Base-by-base conservation (phyloP, 2,113 vertebrate species). In the Microcebus lehilahytsara region DNA sequence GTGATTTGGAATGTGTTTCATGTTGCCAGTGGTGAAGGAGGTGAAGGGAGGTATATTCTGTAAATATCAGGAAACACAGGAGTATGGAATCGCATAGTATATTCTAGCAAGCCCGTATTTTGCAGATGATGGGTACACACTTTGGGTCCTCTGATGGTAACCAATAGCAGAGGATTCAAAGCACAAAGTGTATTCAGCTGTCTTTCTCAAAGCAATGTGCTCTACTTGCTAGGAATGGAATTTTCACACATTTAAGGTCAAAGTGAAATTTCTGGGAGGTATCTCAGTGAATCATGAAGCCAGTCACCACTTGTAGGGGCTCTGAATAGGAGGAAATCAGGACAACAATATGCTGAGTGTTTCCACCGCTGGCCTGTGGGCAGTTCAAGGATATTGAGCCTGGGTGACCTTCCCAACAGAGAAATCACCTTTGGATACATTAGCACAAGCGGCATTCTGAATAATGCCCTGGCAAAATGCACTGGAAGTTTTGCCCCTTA, bases 241-340 rank as follows among this genome's bases (percentile, higher is more conserved):
- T 93, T 97, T 97, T 97, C 95, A 95, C 51, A 40, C 46, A 53
- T 84, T 93, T 80, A 97, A 94, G 89, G 95, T 97, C 78, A 91
- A 71, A 92, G 88, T 90, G 89, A 78, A 90, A 95, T 94, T 97
- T 94, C 72, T 58, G 90, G 91, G 93, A 83, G 93, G 96, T 64
- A 88, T 83, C 92, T 93, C 53, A 25, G 83, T 96, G 91, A 95
- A 97, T 97, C 96, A 96, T 64, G 81, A 64, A 64, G 58, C 72
- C 66, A 77, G 87, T 93, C 80, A 95, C 91, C 64, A 53, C 32
- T 53, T 72, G 74, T 25, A 51, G 19, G 85, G 46, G 34, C 90
- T 77, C 93, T 96, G 92, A 94, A 97, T 97, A 71, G 96, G 46
- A 95, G 93, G 96, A 98, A 97, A 96, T 72, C 11, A 5, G n/a